Percentiles rank a stretch among this genome's conserved stretches.
Conservation (phyloP, 2,113 vertebrate genomes). For the Brachirus orientalis region DNA sequence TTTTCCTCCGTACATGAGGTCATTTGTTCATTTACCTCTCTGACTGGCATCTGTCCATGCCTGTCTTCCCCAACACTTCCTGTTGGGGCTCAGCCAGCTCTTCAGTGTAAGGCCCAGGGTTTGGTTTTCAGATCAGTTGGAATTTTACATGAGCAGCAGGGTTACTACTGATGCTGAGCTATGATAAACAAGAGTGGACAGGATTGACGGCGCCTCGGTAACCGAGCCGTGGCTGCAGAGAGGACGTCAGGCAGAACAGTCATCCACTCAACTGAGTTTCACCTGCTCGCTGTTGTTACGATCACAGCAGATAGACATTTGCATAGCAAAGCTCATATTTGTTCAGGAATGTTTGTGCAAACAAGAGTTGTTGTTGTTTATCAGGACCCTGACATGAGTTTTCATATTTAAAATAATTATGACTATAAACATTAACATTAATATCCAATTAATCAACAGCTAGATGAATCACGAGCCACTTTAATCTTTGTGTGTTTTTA, state of each 20-base stretch:
- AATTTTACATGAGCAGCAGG: conserved; percentile 42
- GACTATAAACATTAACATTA: too few relatives aligned
- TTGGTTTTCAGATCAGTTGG: conserved; percentile 17
- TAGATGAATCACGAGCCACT: too few relatives aligned
- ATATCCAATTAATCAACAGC: too few relatives aligned
- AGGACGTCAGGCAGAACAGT: conserved; percentile 16
- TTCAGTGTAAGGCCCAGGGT: conserved; percentile 12
- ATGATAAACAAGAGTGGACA: conserved; percentile 56
- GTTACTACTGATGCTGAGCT: conserved; percentile 36
- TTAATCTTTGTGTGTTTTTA: too few relatives aligned
- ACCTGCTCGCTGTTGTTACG: too few relatives aligned
- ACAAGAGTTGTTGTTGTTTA: neutral
- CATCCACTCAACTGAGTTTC: neutral
- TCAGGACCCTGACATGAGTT: neutral
- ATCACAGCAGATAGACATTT: neutral
- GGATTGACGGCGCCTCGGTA: conserved; percentile 29
- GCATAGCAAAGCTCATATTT: neutral
- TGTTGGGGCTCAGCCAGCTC: conserved; percentile 52
- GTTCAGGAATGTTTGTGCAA: neutral
- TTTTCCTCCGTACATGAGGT: too few relatives aligned
- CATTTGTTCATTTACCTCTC: conserved; percentile 41
- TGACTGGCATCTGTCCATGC: conserved; percentile 12
- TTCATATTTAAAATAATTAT: too few relatives aligned
- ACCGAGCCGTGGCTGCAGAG: conserved; percentile 11
- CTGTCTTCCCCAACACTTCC: conserved; percentile 27